Percentiles rank a stretch among this genome's conserved stretches.
Evolutionary conservation across 2,888 invertebrate genomes (phyloP).

Genomic region (Schrankia costaestrigalis): DNA sequence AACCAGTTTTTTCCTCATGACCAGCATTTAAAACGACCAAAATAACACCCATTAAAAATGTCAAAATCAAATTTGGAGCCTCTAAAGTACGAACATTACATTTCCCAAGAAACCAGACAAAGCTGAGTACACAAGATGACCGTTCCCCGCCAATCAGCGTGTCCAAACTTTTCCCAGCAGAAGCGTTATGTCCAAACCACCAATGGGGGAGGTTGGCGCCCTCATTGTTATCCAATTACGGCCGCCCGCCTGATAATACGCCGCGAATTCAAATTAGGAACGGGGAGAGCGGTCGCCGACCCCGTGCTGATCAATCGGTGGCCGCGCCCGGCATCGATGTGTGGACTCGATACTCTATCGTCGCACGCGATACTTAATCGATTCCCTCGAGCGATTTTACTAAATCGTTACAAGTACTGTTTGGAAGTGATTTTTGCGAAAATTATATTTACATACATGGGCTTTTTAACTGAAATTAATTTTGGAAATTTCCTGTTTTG

Average conservation of each 20-base stretch:
- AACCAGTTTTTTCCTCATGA: too few species aligned
- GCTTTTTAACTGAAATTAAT: too few species aligned
- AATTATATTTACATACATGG: slow-evolving; percentile 2
- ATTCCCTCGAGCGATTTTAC: slow-evolving; percentile 27
- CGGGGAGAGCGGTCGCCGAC: slow-evolving; percentile 76
- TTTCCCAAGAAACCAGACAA: slow-evolving; percentile 29
- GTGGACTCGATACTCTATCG: slow-evolving; percentile 36
- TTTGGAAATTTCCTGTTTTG: too few species aligned
- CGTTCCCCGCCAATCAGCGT: slow-evolving; percentile 30
- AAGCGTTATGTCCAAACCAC: slow-evolving; percentile 51
- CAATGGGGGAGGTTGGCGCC: slow-evolving; percentile 69
- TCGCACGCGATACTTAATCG: slow-evolving; percentile 37
- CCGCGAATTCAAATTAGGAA: slow-evolving; percentile 79
- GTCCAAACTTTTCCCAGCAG: slow-evolving; percentile 37
- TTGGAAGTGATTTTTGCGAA: slow-evolving; percentile 24
- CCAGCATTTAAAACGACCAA: neutral
- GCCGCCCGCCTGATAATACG: slow-evolving; percentile 76
- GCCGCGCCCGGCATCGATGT: slow-evolving; percentile 55
- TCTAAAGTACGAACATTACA: slow-evolving; percentile 19
- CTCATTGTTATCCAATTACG: slow-evolving; percentile 80
- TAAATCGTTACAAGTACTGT: slow-evolving; percentile 25
- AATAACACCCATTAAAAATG: neutral
- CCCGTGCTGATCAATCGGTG: slow-evolving; percentile 71
- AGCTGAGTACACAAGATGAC: slow-evolving; percentile 31
- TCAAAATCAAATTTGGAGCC: slow-evolving; percentile 11